Conservation (phyloP, 2,113 vertebrate genomes). For the Narcine bancroftii region DNA sequence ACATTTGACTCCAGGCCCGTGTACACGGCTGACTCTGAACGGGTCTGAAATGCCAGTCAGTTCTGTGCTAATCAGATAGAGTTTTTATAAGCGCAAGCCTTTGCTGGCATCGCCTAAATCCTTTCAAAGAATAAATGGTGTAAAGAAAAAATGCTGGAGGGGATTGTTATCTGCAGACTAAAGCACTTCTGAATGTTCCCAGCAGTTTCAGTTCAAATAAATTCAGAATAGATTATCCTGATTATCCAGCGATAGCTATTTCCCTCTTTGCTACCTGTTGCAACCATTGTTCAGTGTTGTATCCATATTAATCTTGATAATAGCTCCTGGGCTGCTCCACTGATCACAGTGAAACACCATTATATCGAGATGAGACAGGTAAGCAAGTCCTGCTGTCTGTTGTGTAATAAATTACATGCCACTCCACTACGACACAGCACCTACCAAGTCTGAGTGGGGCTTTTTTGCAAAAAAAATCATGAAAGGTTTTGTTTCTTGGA, state of each 20-base stretch:
- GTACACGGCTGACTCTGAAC: too few relatives aligned
- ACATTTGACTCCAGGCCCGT: too few relatives aligned
- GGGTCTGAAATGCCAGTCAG: too few relatives aligned
- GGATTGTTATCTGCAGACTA: too few relatives aligned
- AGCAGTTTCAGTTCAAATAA: not conserved
- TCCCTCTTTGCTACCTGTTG: not conserved
- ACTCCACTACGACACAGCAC: not conserved
- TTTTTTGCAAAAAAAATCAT: too few relatives aligned
- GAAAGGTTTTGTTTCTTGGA: too few relatives aligned
- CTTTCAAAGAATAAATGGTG: too few relatives aligned
- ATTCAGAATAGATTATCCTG: not conserved
- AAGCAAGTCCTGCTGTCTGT: not conserved
- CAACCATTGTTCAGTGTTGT: not conserved
- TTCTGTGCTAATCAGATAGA: too few relatives aligned
- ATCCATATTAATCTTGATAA: conserved; percentile 13
- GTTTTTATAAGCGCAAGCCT: too few relatives aligned
- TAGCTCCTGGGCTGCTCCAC: not conserved
- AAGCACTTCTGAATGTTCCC: too few relatives aligned
- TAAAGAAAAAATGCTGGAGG: too few relatives aligned
- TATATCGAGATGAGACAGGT: not conserved
- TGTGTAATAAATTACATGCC: not conserved
- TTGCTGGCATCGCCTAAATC: too few relatives aligned
- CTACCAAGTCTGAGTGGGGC: not conserved
- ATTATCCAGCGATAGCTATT: not conserved
- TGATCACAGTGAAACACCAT: not conserved